Base-by-base conservation (phyloP, 1,140 invertebrate species). In the Eupeodes corollae region DNA sequence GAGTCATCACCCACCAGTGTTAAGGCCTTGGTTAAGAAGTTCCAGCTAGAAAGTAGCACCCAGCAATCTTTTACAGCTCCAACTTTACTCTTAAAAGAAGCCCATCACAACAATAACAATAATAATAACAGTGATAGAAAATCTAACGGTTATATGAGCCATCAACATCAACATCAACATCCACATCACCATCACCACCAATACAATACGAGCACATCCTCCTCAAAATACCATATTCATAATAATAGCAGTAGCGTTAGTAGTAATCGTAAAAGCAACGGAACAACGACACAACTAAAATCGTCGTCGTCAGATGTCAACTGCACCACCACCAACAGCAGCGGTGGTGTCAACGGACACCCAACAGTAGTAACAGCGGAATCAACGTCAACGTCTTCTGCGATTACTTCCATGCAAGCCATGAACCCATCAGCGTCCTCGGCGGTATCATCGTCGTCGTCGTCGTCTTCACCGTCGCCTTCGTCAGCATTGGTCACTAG, bases 11-110 rank as follows among this genome's bases (percentile, higher is more conserved):
- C 64, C 31, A 67, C 64, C 0, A 64, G 61, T 15, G 65, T 67
- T 0, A 67, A 67, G 47, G 65, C 64, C 10, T 46, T 68, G 34
- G 65, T 68, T 15, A 68, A 68, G 46, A 67, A 68, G 49, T 68
- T 68, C 41, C 65, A 68, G 39, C 44, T 68, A 45, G 64, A 67
- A 57, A 60, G 47, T 15, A 45, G 14, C 15, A 30, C 6, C 33
- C 21, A 26, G 8, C 21, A 26, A 8, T 8, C 21, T 8, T 26
- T 26, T 3, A 8, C 15, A 10, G 13, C 12, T 26, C 13, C 30
- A 15, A 11, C 13, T 9, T 38, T 21, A 13, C 12, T n/a, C 35
- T 37, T n/a, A 37, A 37, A 16, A 19, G 11, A 35, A 30, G 14
- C 44, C 6, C 44, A 37, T 32, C 44, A 43, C 26, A n/a, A 44